Conservation (phyloP, 1,140 invertebrate genomes). For the Varroa destructor region DNA sequence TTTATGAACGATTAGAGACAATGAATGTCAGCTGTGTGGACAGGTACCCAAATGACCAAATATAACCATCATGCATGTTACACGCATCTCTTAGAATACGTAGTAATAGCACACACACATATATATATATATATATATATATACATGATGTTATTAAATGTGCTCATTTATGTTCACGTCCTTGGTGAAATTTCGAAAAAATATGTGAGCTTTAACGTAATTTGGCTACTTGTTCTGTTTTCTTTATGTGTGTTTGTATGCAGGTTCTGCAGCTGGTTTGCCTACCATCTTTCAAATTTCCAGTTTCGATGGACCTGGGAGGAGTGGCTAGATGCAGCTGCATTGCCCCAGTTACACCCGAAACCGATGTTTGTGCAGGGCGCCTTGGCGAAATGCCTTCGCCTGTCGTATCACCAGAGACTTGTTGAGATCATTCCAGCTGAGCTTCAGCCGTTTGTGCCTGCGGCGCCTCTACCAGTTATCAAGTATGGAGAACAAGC, state of each 20-base stretch:
- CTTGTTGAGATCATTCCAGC: constrained; percentile 81
- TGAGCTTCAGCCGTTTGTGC: constrained; percentile 67
- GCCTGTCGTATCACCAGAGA: constrained; percentile 85
- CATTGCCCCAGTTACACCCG: constrained; percentile 74
- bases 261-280: constrained; percentile 89
- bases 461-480: constrained; percentile 46
- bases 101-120: no score
- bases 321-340: constrained; percentile 71
- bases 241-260: background rate
- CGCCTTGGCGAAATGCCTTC: constrained; percentile 72
- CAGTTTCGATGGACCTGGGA: constrained; percentile 98
- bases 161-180: no score
- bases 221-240: no score
- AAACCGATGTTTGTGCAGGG: constrained; percentile 91
- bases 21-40: constrained; percentile 96
- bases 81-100: no score
- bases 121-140: no score
- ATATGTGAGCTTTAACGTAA: no score
- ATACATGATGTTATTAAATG: no score
- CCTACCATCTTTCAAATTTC: constrained; percentile 97
- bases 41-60: constrained; percentile 45
- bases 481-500: constrained; percentile 42
- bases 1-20: constrained; percentile 85
- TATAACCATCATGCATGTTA: no score
- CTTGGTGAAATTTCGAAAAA: no score